These are phyloP conservation scores for Sander lucioperca DNA, from an alignment of 2,113 vertebrate species.

Conservation along the genomic window DNA sequence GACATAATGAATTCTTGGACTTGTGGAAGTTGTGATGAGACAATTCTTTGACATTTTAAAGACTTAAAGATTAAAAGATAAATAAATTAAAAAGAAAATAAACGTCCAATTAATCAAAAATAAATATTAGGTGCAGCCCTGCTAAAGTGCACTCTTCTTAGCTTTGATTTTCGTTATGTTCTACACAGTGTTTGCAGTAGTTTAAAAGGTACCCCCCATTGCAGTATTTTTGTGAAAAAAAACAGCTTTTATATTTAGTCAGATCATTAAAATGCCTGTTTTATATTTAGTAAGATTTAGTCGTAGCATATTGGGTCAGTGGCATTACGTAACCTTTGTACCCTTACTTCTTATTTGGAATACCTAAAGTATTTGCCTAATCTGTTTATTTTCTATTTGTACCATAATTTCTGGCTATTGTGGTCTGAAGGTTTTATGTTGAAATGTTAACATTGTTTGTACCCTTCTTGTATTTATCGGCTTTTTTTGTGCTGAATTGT, in stretches of 20 bases:
- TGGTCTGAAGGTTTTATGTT: too few relatives aligned
- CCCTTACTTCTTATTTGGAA: too few relatives aligned
- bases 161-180: not conserved
- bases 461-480: too few relatives aligned
- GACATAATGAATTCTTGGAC: too few relatives aligned
- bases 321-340: not conserved
- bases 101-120: not conserved
- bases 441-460: too few relatives aligned
- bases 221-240: not conserved
- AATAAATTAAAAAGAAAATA: not conserved
- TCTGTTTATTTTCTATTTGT: too few relatives aligned
- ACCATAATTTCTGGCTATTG: too few relatives aligned
- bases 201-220: not conserved
- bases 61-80: not conserved
- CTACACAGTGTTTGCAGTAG: not conserved
- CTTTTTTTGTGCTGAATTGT: too few relatives aligned
- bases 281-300: not conserved
- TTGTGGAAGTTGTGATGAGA: not conserved
- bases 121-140: not conserved
- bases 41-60: not conserved
- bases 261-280: not conserved
- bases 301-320: not conserved
- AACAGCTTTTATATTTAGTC: not conserved
- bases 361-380: too few relatives aligned
- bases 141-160: too few relatives aligned